phyloP scores from a whole-genome alignment of 2,888 invertebrate species.

The Arctia plantaginis region DNA sequence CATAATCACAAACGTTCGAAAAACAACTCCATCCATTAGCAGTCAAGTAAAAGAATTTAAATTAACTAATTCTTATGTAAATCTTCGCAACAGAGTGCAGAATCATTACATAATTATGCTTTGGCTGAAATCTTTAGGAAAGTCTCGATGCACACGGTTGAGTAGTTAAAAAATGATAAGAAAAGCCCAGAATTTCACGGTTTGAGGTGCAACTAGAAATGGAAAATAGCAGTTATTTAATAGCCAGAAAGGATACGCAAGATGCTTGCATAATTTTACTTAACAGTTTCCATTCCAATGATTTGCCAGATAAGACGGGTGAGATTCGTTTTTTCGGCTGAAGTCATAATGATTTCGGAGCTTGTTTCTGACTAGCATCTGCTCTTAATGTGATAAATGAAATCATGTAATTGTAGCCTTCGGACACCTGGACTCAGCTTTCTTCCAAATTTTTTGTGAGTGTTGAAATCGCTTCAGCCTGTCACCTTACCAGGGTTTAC shows the following conservation, averaged over 20 bases:
- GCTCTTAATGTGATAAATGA: too few species aligned
- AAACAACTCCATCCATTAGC: neutral
- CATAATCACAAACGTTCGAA: too few species aligned
- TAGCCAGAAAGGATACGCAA: neutral
- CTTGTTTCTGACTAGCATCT: too few species aligned
- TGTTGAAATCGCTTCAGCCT: too few species aligned
- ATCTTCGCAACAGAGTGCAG: neutral
- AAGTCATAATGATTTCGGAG: too few species aligned
- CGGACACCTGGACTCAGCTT: too few species aligned
- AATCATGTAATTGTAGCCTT: too few species aligned
- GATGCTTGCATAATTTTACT: neutral
- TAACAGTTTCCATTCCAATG: neutral
- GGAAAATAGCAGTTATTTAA: neutral
- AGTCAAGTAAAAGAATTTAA: neutral
- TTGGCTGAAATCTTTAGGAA: neutral
- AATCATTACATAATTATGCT: slow-evolving; percentile 7
- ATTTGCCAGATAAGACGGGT: neutral
- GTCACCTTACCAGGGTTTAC: too few species aligned
- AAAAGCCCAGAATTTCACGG: slow-evolving; percentile 7
- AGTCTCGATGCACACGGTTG: slow-evolving; percentile 12
- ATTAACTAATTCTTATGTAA: neutral
- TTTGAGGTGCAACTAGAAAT: neutral
- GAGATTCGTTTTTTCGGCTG: neutral
- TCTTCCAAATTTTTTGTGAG: too few species aligned
- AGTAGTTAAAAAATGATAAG: slow-evolving; percentile 1